These are phyloP conservation scores for Conistra vaccinii DNA, from an alignment of 2,888 invertebrate genomes.

Conservation along the genomic window DNA sequence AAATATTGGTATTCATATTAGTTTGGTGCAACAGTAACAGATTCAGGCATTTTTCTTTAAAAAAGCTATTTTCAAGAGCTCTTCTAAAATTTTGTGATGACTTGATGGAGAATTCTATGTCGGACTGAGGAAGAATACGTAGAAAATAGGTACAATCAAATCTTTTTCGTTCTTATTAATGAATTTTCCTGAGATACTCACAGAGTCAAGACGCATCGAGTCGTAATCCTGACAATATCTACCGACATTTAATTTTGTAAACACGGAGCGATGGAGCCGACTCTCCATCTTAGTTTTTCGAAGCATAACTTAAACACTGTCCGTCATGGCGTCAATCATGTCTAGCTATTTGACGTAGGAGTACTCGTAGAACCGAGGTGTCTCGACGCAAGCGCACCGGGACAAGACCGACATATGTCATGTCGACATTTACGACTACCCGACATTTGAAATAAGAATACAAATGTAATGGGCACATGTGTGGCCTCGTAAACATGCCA, in stretches of 20 bases:
- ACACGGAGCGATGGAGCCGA: not conserved
- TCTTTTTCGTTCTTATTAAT: not conserved
- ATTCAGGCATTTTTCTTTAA: not conserved
- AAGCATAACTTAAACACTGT: conserved; percentile 27
- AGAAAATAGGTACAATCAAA: not conserved
- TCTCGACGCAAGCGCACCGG: conserved; percentile 44
- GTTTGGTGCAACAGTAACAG: not conserved
- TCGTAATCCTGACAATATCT: conserved; percentile 12
- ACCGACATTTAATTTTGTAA: conserved; percentile 7
- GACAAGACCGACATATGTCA: conserved; percentile 73
- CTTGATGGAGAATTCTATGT: not conserved
- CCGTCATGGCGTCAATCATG: conserved; percentile 58
- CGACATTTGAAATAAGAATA: conserved; percentile 83
- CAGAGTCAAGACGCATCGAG: not conserved
- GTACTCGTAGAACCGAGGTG: conserved; percentile 47
- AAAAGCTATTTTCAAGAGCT: not conserved
- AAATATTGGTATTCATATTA: not conserved
- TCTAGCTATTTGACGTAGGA: conserved; percentile 41
- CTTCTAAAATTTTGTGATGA: not conserved
- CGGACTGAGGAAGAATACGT: not conserved
- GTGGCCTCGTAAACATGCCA: conserved; percentile 80
- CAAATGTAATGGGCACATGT: conserved; percentile 77
- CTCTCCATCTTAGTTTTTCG: conserved; percentile 9
- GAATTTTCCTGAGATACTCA: not conserved
- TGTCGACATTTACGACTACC: conserved; percentile 83